These are phyloP conservation scores for Silurus meridionalis DNA, from an alignment of 2,113 vertebrate genomes.

Conservation along the genomic window DNA sequence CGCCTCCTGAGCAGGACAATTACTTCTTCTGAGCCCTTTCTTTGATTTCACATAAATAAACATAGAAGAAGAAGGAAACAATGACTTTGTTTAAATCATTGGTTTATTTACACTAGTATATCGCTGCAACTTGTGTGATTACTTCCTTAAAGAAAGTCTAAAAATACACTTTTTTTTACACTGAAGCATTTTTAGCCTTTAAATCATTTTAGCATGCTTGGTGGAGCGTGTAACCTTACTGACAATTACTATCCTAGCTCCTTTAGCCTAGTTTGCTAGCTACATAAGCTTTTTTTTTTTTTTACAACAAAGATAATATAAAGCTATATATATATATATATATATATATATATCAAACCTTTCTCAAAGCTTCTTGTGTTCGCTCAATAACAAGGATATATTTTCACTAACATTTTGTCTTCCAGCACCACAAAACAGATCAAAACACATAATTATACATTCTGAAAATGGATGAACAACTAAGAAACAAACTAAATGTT, in stretches of 20 bases:
- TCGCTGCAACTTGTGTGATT: not conserved
- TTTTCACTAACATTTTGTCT: too few relatives aligned
- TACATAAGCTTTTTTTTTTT: not conserved
- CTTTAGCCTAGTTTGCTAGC: not conserved
- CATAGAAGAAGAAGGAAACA: not conserved
- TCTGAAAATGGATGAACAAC: too few relatives aligned
- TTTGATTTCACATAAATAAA: not conserved
- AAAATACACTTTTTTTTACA: not conserved
- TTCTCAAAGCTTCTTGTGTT: too few relatives aligned
- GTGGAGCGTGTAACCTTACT: not conserved
- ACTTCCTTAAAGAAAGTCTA: not conserved
- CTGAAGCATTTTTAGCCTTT: not conserved
- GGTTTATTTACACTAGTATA: not conserved
- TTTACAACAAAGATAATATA: not conserved
- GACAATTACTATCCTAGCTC: not conserved
- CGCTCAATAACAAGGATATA: too few relatives aligned
- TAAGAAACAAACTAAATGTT: too few relatives aligned
- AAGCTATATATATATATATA: too few relatives aligned
- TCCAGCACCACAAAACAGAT: too few relatives aligned
- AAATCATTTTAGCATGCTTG: not conserved
- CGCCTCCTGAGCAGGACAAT: constrained; percentile 1
- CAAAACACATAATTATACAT: too few relatives aligned
- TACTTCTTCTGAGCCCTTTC: not conserved
- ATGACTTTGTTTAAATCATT: not conserved
- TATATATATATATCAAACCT: too few relatives aligned